A percentile compares a stretch with the other conserved stretches of the same genome.
These are phyloP conservation scores for Coenonympha arcania DNA, from an alignment of 2,888 invertebrate species.

Conservation along the genomic window DNA sequence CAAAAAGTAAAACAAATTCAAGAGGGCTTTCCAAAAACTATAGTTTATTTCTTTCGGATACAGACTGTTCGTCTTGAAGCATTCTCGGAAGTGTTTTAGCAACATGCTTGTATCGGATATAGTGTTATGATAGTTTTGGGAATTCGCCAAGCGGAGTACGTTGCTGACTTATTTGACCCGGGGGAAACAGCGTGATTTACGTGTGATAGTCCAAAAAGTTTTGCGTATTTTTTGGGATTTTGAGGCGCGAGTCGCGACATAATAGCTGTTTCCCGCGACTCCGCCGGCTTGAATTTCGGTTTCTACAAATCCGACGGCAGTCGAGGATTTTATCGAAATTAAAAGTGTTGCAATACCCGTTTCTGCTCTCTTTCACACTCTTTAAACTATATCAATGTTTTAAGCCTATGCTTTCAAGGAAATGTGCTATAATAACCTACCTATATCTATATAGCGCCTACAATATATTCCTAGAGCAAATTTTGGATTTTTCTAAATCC, in stretches of 20 bases:
- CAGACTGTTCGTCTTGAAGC: background rate
- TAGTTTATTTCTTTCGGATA: constrained; percentile 12
- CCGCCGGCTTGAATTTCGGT: too few relatives aligned
- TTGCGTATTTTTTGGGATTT: background rate
- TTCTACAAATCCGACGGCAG: too few relatives aligned
- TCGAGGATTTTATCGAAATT: too few relatives aligned
- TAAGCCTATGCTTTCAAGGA: too few relatives aligned
- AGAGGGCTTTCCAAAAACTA: background rate
- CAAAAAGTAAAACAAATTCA: too few relatives aligned
- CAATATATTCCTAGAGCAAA: too few relatives aligned
- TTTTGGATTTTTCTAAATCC: too few relatives aligned
- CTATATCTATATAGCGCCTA: too few relatives aligned
- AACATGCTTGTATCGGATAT: constrained; percentile 6
- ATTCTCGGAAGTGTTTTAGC: constrained; percentile 10
- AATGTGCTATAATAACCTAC: too few relatives aligned
- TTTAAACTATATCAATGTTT: too few relatives aligned
- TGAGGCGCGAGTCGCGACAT: background rate
- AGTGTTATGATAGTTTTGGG: constrained; percentile 61
- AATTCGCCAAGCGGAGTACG: constrained; percentile 56
- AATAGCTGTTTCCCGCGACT: background rate
- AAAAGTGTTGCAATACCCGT: too few relatives aligned
- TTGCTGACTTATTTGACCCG: constrained; percentile 61
- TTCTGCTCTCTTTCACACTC: too few relatives aligned
- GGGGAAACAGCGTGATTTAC: constrained; percentile 51
- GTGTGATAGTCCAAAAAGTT: constrained; percentile 9